These are phyloP conservation scores for Catocala fraxini DNA, from an alignment of 2,888 invertebrate species.

Conservation along the genomic window DNA sequence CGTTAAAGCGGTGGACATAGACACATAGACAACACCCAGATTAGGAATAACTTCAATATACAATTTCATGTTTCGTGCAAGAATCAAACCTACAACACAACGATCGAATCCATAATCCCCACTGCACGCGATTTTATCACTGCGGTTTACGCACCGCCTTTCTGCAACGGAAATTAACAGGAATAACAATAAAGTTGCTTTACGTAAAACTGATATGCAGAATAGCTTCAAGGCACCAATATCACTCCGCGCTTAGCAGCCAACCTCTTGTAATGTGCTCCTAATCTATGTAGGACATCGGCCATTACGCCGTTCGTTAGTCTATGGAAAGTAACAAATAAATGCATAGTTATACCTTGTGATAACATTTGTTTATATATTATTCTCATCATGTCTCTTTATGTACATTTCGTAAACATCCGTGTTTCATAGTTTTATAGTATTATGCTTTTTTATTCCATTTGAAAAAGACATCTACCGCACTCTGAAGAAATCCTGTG, in stretches of 20 bases:
- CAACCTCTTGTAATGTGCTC: constrained; percentile 8
- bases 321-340: constrained; percentile 29
- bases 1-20: too few species aligned
- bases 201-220: constrained; percentile 2
- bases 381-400: constrained; percentile 29
- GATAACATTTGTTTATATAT: constrained; percentile 5
- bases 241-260: not conserved
- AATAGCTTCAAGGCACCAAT: constrained; percentile 7
- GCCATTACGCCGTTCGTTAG: constrained; percentile 28
- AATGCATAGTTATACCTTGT: constrained; percentile 11
- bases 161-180: too few species aligned
- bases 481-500: too few species aligned
- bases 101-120: too few species aligned
- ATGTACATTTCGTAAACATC: constrained; percentile 1
- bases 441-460: too few species aligned
- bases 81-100: too few species aligned
- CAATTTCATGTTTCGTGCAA: too few species aligned
- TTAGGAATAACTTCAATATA: too few species aligned
- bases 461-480: too few species aligned
- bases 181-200: not conserved
- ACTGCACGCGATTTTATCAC: too few species aligned
- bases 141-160: too few species aligned
- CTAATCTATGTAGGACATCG: constrained; percentile 41
- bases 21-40: too few species aligned
- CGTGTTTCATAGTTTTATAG: not conserved